These are phyloP conservation scores for Gymnothorax javanicus DNA, from an alignment of 2,797 vertebrate genomes.

Conservation along the genomic window DNA sequence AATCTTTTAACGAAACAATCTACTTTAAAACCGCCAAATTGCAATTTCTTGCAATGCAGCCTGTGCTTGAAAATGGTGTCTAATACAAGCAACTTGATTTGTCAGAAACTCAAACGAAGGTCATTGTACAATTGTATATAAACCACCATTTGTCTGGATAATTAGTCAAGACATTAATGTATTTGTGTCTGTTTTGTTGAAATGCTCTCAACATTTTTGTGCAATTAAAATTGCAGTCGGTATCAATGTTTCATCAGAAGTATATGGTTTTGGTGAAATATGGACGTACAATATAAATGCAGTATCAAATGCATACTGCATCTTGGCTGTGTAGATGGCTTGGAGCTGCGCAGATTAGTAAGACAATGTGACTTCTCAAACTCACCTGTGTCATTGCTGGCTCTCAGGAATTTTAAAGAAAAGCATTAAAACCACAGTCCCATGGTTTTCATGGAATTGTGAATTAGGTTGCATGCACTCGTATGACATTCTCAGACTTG, in stretches of 20 bases:
- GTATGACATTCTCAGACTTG: not conserved
- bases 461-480: not conserved
- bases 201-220: not conserved
- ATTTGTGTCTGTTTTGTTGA: not conserved
- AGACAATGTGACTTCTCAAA: not conserved
- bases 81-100: not conserved
- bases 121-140: not conserved
- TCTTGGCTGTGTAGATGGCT: not conserved
- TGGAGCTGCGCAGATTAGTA: not conserved
- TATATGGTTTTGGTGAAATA: not conserved
- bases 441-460: not conserved
- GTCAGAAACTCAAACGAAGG: not conserved
- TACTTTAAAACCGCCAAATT: not conserved
- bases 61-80: not conserved
- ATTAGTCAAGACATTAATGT: not conserved
- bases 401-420: not conserved
- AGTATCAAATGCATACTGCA: not conserved
- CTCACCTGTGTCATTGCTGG: not conserved
- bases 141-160: not conserved
- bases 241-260: not conserved
- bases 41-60: not conserved
- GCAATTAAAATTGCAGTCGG: not conserved
- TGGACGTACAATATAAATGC: too few species aligned
- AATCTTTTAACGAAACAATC: not conserved
- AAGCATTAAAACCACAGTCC: not conserved